Conservation (phyloP, 2,113 vertebrate species). For the Oreochromis spilurus region DNA sequence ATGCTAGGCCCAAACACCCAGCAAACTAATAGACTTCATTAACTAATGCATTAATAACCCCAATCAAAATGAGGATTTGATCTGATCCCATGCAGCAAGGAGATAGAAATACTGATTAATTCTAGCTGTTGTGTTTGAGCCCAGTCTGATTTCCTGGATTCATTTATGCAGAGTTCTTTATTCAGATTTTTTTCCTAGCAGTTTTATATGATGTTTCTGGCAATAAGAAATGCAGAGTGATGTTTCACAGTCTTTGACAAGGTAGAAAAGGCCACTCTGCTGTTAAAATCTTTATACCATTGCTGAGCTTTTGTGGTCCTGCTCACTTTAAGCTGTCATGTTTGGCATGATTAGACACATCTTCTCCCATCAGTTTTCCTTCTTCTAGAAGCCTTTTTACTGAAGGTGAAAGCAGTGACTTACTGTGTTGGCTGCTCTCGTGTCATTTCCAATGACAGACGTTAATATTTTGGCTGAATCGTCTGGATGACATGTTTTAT, state of each 20-base stretch:
- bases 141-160: neutral
- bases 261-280: neutral
- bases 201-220: neutral
- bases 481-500: conserved; percentile 9
- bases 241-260: neutral
- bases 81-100: neutral
- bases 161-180: neutral
- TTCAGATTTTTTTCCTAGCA: neutral
- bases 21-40: conserved; percentile 53
- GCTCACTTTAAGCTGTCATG: neutral
- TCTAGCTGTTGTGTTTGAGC: neutral
- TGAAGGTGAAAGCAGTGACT: neutral
- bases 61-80: conserved; percentile 10
- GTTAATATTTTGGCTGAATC: neutral
- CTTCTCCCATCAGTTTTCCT: neutral
- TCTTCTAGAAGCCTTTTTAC: neutral
- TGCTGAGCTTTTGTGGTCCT: neutral
- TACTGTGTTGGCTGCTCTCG: neutral
- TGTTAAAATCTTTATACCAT: neutral
- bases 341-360: neutral
- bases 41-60: too few relatives aligned
- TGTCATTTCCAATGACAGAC: neutral
- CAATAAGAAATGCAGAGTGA: neutral
- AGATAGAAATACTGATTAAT: conserved; percentile 26
- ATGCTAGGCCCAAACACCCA: conserved; percentile 24